Evolutionary conservation across 2,797 vertebrate species (phyloP), one percentile per base, ranked within the genome.

Genomic region (Danio kyathit): DNA sequence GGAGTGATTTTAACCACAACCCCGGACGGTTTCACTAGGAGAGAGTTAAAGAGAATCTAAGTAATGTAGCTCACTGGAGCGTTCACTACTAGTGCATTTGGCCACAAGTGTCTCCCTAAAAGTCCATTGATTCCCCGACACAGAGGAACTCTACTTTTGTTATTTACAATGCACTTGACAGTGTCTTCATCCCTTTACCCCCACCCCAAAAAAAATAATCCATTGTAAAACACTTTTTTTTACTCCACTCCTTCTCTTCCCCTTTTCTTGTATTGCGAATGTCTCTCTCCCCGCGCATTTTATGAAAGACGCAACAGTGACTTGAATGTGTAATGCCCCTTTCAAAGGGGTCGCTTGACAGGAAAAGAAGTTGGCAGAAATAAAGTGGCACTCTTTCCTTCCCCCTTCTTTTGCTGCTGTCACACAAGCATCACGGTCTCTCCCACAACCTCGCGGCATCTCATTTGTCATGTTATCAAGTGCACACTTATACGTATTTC

Each of bases 231-330:
- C 90, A 92, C 92, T 94, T 83, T 83, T 76, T 17, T 29, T 29
- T 29, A 29, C 19, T 43, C n/a, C 16, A 21, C 29, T 60, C 70
- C 61, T 93, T 40, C 51, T 49, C 44, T 57, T 41, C 17, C 57
- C 60, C 52, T 93, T 94, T 82, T 79, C 74, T 76, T 94, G 41
- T 65, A 93, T 92, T 90, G 90, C 94, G 91, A 92, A 94, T 91
- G 93, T 92, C 91, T 92, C 94, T 95, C 94, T 95, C 93, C 90
- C 91, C 90, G 92, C 94, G 94, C 89, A 90, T 93, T 94, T 94
- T 95, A 95, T 94, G 93, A 95, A 95, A 95, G 95, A 95, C 94
- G 93, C 94, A 95, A 95, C 93, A 95, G 95, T 95, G 95, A 94
- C 92, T 92, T 92, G 94, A 95, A 95, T 96, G 91, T 93, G 87